Base-by-base conservation (phyloP, 2,888 invertebrate species). In the Drosophila helvetica region DNA sequence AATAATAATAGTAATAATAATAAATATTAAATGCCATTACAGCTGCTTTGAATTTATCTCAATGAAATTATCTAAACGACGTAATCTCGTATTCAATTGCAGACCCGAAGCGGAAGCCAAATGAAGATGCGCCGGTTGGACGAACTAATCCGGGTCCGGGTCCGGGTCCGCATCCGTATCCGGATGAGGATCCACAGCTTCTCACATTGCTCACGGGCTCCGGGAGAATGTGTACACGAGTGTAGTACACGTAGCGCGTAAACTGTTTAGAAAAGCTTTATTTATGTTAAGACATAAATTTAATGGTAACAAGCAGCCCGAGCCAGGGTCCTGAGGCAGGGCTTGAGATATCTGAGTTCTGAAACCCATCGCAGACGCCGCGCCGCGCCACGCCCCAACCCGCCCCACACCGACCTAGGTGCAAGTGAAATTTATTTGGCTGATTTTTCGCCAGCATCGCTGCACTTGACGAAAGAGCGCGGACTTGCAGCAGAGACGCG, bases 211-310 rank as follows among this genome's bases (percentile, higher is more conserved):
- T n/a, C n/a, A n/a, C n/a, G n/a, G n/a, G n/a, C 17, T 22, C 12
- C n/a, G 43, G 38, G n/a, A 38, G 45, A 67, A 53, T 59, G 53
- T 59, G 52, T 59, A 19, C 48, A 22, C 4, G 22, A 50, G 10
- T 59, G 53, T 22, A 22, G 22, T 68, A 19, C 50, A 51, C 27
- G 42, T 46, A 45, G 22, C 47, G 70, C 56, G 63, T 30, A 70
- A 86, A 86, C 82, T 84, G 86, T 86, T 88, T 83, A 80, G 86
- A 77, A 87, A 86, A 88, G 80, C 88, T 88, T 89, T 89, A 88
- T 89, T 88, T 88, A 89, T 89, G 86, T 74, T 80, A 55, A 75
- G 81, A 85, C 81, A 89, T 88, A 89, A 88, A 88, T 88, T 88
- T 79, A 84, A 84, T 77, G 86, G 84, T 86, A 83, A 84, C 87